Conservation (phyloP, 2,888 invertebrate species). For the Epistrophella euchroma region DNA sequence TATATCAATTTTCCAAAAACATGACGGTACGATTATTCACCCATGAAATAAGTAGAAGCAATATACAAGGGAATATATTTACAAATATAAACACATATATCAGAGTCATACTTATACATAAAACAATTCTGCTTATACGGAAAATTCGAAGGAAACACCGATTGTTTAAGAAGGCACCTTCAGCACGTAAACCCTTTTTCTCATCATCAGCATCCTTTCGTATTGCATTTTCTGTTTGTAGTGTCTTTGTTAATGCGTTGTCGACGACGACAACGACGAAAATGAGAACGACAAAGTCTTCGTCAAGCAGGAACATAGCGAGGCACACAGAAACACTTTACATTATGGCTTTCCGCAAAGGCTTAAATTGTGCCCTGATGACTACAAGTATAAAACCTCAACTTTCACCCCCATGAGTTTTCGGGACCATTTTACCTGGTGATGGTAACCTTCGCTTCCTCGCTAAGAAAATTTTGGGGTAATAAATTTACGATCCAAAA, state of each 20-base stretch:
- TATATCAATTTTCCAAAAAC: conserved; percentile 60
- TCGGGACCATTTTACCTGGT: conserved; percentile 28
- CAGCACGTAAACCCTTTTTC: conserved; percentile 35
- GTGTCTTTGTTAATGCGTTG: conserved; percentile 39
- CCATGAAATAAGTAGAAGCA: conserved; percentile 56
- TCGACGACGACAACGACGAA: conserved; percentile 10
- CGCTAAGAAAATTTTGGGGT: conserved; percentile 46
- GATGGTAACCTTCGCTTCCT: not conserved
- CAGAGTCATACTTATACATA: not conserved
- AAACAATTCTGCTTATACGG: conserved; percentile 25
- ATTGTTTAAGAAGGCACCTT: conserved; percentile 44
- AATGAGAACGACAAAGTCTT: not conserved
- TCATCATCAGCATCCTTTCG: conserved; percentile 38
- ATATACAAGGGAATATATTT: conserved; percentile 24
- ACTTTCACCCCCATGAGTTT: conserved; percentile 45
- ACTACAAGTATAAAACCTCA: conserved; percentile 19
- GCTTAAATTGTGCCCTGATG: conserved; percentile 65
- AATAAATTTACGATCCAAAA: conserved; percentile 54
- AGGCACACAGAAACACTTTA: conserved; percentile 55
- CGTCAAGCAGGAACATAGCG: not conserved
- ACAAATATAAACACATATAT: not conserved
- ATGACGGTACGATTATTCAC: conserved; percentile 65
- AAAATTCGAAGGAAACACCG: conserved; percentile 48
- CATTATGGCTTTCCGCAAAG: conserved; percentile 72
- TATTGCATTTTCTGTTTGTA: conserved; percentile 21